Evolutionary conservation across 2,113 vertebrate species (phyloP), one percentile per base, ranked within the genome.

Genomic region (Cygnus atratus): DNA sequence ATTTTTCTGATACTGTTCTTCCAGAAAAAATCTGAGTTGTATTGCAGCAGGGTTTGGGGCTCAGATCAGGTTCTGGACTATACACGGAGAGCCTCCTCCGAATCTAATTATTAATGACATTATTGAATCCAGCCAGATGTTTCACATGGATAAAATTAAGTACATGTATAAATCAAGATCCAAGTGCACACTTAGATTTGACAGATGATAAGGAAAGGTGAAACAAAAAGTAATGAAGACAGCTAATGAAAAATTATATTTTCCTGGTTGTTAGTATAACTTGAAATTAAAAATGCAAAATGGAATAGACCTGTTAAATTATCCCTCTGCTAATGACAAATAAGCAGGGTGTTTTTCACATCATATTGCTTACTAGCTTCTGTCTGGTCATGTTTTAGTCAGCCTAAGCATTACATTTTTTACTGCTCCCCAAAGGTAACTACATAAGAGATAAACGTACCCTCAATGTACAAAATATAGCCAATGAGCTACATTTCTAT

Each of bases 71-170:
- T 67, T 88, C 76, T 65, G 93, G 52, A 78, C 70, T 82, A 82
- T 19, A 77, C 65, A 84, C 88, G 76, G 80, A 94, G 61, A 78
- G 73, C 52, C 52, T 79, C 54, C 68, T 91, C 76, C 86, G 86
- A 50, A 61, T 43, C 68, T 95, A 82, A 85, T 93, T 92, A 95
- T 95, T 93, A 95, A 95, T 71, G 84, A 78, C 89, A 91, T 94
- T 93, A 97, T 44, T 95, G 84, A 95, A 86, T 87, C 41, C 78
- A 91, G 72, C 41, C 84, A 95, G 91, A 95, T 95, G 93, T 91
- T 96, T 95, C 90, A 97, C 78, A 90, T 54, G 93, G 89, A 95
- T 94, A 96, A 97, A 95, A 96, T 93, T 92, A 95, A 95, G 58
- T 72, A 77, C 84, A 73, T 1, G 11, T 87, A 96, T 93, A 96